Conservation (phyloP, 2,113 vertebrate genomes). For the Tragulus kanchil region DNA sequence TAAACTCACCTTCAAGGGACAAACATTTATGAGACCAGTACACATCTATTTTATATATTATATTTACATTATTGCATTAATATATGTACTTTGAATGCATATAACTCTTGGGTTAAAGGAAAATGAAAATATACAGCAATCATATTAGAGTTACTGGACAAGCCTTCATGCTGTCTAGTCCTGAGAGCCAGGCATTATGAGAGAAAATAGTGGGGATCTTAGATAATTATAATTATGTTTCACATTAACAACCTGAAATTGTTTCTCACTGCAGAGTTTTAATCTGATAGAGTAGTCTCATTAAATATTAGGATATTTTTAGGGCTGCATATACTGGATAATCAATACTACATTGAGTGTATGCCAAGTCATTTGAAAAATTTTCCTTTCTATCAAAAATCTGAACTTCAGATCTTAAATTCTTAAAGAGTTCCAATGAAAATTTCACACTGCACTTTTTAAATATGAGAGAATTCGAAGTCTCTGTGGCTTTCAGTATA, state of each 20-base stretch:
- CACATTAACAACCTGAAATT: conserved; percentile 1
- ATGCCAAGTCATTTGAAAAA: conserved; percentile 3
- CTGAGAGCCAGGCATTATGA: background rate
- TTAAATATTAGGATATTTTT: conserved; percentile 49
- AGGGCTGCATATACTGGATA: background rate
- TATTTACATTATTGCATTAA: background rate
- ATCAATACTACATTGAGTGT: background rate
- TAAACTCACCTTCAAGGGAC: background rate
- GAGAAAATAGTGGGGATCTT: background rate
- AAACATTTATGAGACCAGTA: background rate
- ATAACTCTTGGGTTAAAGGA: background rate
- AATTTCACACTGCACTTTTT: conserved; percentile 40
- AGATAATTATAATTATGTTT: conserved; percentile 28
- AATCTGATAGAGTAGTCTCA: conserved; percentile 3
- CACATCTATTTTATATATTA: background rate
- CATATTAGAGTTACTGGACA: background rate
- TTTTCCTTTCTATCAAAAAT: conserved; percentile 39
- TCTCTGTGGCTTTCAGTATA: background rate
- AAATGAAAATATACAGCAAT: background rate
- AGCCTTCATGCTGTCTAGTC: background rate
- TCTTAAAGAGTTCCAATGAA: background rate
- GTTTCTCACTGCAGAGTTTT: conserved; percentile 48
- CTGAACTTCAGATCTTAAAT: background rate
- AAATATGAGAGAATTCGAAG: conserved; percentile 34
- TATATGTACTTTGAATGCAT: background rate